phyloP scores from a whole-genome alignment of 2,888 invertebrate species.

The Andrena haemorrhoa region DNA sequence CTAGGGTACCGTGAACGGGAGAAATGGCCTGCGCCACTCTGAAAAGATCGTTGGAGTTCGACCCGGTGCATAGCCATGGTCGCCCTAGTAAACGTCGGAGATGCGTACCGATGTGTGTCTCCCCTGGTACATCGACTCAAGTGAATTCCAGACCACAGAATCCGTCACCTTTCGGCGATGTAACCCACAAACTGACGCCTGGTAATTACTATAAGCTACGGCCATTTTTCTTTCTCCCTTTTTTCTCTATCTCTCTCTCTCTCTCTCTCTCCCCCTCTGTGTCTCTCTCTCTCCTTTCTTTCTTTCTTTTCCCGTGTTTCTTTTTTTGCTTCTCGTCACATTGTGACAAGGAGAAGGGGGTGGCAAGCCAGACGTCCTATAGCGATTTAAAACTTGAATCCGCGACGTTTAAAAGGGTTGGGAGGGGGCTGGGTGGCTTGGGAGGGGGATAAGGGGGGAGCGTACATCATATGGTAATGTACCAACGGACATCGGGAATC shows the following conservation, averaged over 20 bases:
- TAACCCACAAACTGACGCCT: conserved; percentile 94
- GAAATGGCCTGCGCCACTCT: conserved; percentile 99
- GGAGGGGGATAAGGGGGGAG: conserved; percentile 66
- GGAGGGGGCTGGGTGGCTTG: conserved; percentile 48
- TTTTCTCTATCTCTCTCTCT: conserved; percentile 52
- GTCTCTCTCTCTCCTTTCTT: not conserved
- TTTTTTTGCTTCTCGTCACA: conserved; percentile 20
- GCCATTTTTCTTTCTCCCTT: conserved; percentile 76
- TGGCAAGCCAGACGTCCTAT: conserved; percentile 57
- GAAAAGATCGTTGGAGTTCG: conserved; percentile 98
- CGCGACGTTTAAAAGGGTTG: conserved; percentile 48
- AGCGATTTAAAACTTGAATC: conserved; percentile 81
- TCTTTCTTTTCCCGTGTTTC: conserved; percentile 54
- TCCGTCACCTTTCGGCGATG: conserved; percentile 93
- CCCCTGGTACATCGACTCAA: conserved; percentile 85
- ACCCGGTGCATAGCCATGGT: conserved; percentile 93
- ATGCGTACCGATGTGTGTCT: conserved; percentile 94
- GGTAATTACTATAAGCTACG: conserved; percentile 87
- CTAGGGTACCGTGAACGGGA: conserved; percentile 74
- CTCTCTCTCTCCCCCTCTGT: conserved; percentile 13
- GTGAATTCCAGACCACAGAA: conserved; percentile 82
- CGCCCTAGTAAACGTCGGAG: conserved; percentile 95
- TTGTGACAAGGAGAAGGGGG: conserved; percentile 57
- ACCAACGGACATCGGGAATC: conserved; percentile 63
- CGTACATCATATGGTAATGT: conserved; percentile 83